Conservation (phyloP, 1,140 invertebrate genomes). For the Mactra quadrangularis region DNA sequence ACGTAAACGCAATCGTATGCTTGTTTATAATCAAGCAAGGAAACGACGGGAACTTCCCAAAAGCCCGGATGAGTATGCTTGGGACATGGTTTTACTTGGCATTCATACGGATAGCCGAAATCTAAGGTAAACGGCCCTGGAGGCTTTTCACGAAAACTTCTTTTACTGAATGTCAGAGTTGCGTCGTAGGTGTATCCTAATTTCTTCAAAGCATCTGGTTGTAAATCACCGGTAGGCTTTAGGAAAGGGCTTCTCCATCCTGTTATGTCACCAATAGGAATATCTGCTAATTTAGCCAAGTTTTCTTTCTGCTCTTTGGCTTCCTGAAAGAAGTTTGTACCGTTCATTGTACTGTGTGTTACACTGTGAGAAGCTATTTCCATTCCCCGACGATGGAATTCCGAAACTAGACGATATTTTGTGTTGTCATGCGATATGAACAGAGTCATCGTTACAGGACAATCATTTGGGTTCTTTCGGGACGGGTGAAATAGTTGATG, state of each 20-base stretch:
- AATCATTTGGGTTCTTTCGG: constrained; percentile 92
- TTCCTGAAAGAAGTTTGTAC: constrained; percentile 64
- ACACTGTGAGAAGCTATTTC: constrained; percentile 95
- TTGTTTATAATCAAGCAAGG: constrained; percentile 71
- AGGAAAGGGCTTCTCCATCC: constrained; percentile 76
- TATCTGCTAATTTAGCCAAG: constrained; percentile 65
- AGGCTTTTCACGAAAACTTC: constrained; percentile 64
- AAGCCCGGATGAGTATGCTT: constrained; percentile 66
- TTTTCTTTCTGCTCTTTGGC: constrained; percentile 69
- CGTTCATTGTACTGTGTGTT: constrained; percentile 82
- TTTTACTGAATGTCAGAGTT: constrained; percentile 70
- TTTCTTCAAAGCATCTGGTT: constrained; percentile 68
- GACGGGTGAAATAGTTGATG: constrained; percentile 77
- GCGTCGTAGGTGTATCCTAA: constrained; percentile 72
- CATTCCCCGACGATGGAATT: constrained; percentile 92
- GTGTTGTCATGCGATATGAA: constrained; percentile 92
- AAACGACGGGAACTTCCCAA: constrained; percentile 77
- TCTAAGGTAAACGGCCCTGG: constrained; percentile 75
- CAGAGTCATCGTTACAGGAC: constrained; percentile 91
- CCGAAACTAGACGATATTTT: constrained; percentile 92
- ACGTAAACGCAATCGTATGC: constrained; percentile 75
- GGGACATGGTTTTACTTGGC: constrained; percentile 73
- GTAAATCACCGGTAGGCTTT: constrained; percentile 69
- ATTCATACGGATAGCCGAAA: constrained; percentile 71
- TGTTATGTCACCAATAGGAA: constrained; percentile 67